Conservation (phyloP, 1,140 invertebrate species). For the Zaprionus africanus region DNA sequence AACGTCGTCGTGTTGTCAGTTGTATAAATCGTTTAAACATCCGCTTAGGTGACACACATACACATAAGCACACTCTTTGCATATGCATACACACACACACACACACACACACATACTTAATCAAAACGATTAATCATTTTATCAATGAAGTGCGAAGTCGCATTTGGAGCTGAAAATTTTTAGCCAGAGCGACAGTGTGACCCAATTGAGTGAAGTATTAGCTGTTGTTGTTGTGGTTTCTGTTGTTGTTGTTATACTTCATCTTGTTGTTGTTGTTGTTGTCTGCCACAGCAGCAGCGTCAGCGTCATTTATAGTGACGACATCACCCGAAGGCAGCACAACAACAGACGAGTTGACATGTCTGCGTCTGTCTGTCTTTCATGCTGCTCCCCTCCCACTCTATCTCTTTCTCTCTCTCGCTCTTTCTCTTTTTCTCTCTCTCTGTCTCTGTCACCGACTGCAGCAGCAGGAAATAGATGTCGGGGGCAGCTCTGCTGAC, state of each 20-base stretch:
- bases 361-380: conserved; percentile 19
- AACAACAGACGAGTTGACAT: conserved; percentile 68
- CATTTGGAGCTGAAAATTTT: conserved; percentile 27
- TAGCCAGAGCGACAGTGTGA: conserved; percentile 52
- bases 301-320: conserved; percentile 51
- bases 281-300: not conserved
- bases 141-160: conserved; percentile 72
- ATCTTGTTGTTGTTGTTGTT: not conserved
- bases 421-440: not conserved
- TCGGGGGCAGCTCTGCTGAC: conserved; percentile 26
- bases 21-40: conserved; percentile 71
- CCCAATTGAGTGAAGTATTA: conserved; percentile 65
- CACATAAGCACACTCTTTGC: not conserved
- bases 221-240: conserved; percentile 21
- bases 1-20: conserved; percentile 2
- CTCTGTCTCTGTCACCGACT: conserved; percentile 25
- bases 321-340: conserved; percentile 54
- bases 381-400: not conserved
- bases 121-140: conserved; percentile 80
- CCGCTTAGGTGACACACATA: conserved; percentile 59
- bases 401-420: not conserved
- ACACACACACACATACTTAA: conserved; percentile 28
- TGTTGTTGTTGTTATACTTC: not conserved
- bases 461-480: conserved; percentile 47
- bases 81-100: conserved; percentile 13